Evolutionary conservation across 2,797 vertebrate species (phyloP), one percentile per base, ranked within the genome.

Genomic region (Centropyge bicolor): DNA sequence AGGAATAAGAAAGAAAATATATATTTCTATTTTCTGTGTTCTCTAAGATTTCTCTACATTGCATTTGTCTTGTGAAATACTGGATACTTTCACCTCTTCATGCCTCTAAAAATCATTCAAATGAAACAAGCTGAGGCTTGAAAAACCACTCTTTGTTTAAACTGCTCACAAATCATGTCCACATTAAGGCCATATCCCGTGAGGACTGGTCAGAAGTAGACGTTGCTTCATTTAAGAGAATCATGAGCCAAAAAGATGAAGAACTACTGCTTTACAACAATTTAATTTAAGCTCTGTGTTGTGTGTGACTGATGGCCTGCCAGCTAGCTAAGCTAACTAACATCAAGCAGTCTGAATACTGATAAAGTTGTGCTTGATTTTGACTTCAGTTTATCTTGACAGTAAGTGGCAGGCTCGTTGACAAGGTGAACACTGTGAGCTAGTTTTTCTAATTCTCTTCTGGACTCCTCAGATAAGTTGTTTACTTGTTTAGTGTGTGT

Each of bases 61-160:
- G 49, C 31, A 7, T 72, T 27, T 59, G 22, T 70, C 35, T 49
- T 43, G 20, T 63, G 51, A 83, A 45, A 60, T 69, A 48, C 10
- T 54, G 11, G 38, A 59, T 38, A 48, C 11, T 19, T 55, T 31
- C 35, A 61, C 4, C 22, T 38, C 43, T 9, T 38, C 2, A 38
- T 12, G 16, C 16, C 20, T 61, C 31, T 59, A 8, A n/a, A 75
- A 43, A 16, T 31, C 5, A 17, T 54, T 43, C 1, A 27, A 27
- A 36, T 35, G 4, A 8, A 75, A 48, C 35, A 66, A 19, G 17
- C 19, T 14, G 46, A 61, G 17, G 19, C n/a, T 35, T 48, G 48
- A 13, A 78, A 70, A 51, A 24, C 16, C 11, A 40, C 20, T 40
- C 8, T 48, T 31, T 46, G 36, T 8, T 3, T 59, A 2, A 75